Base-by-base conservation (phyloP, 2,888 invertebrate genomes). In the Calameuta pallipes region DNA sequence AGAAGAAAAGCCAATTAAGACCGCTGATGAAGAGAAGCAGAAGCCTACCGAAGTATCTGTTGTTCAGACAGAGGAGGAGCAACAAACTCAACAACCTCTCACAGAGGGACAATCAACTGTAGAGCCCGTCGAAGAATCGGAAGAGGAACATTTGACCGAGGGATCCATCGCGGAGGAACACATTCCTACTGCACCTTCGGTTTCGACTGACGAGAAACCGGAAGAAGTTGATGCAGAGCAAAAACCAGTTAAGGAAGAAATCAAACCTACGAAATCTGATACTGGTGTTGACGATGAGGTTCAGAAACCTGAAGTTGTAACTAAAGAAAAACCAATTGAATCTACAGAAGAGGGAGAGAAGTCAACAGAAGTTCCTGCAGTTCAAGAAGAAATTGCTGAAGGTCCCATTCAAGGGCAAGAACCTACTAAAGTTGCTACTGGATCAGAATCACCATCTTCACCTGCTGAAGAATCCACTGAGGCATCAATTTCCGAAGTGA, bases 1-100 rank as follows among this genome's bases (percentile, higher is more conserved):
- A 34, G 82, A 83, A 76, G 79, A 80, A 69, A 80, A 84, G 36
- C 79, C 83, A 75, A 80, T 81, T 75, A 82, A 82, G 77, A 85
- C 87, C 41, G 81, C 83, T 75, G 75, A 78, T 37, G 85, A 84
- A 76, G 75, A 79, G 73, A 74, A 78, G 23, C 75, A 76, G 73
- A 78, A 80, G 79, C 80, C 82, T 74, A 75, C 80, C 56, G 86
- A 85, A 71, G 81, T 80, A 9, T 69, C 74, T 73, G 69, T 71
- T 70, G 69, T 31, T 23, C 56, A 56, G 73, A 37, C 69, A 74
- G 77, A 37, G n/a, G 79, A 76, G 37, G 81, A 84, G 79, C 83
- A 84, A 74, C 78, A 83, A 73, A 83, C 83, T 34, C 84, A 83
- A 77, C 81, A 80, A 35, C n/a, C 84, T 12, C 15, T 79, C 31